These are phyloP conservation scores for Polydrusus pterygomalis DNA, from an alignment of 2,888 invertebrate species.

Conservation along the genomic window DNA sequence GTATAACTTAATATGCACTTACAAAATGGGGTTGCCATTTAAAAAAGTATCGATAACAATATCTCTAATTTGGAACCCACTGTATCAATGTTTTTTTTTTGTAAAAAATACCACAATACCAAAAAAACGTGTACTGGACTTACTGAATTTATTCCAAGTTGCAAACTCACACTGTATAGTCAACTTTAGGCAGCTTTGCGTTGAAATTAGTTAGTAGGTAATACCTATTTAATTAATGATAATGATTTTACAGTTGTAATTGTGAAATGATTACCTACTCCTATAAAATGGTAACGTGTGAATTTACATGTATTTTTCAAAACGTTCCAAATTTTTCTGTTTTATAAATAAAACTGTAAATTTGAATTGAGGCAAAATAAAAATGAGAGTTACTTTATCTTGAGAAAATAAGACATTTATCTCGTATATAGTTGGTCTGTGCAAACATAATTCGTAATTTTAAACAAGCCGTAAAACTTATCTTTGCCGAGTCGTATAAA, in stretches of 20 bases:
- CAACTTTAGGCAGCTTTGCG: no score
- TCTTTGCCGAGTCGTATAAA: conserved; percentile 44
- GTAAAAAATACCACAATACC: no score
- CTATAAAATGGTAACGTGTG: conserved; percentile 15
- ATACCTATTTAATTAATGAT: conserved; percentile 1
- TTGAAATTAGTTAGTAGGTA: background rate
- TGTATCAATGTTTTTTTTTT: no score
- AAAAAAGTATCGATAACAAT: no score
- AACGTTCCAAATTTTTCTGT: conserved; percentile 17
- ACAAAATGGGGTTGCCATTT: no score
- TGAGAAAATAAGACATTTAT: conserved; percentile 52
- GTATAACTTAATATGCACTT: no score
- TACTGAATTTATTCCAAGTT: no score
- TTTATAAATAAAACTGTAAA: conserved; percentile 24
- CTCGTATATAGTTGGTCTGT: conserved; percentile 42
- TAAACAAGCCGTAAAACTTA: conserved; percentile 52
- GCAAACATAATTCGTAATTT: conserved; percentile 54
- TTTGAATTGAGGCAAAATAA: conserved; percentile 22
- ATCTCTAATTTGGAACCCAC: no score
- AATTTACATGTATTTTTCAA: background rate
- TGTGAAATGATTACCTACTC: background rate
- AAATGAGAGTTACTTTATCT: conserved; percentile 42
- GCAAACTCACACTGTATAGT: no score
- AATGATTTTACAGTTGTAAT: background rate
- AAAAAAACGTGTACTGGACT: no score